These are phyloP conservation scores for Drosophila pruinosa DNA, from an alignment of 1,140 invertebrate species.

Conservation along the genomic window DNA sequence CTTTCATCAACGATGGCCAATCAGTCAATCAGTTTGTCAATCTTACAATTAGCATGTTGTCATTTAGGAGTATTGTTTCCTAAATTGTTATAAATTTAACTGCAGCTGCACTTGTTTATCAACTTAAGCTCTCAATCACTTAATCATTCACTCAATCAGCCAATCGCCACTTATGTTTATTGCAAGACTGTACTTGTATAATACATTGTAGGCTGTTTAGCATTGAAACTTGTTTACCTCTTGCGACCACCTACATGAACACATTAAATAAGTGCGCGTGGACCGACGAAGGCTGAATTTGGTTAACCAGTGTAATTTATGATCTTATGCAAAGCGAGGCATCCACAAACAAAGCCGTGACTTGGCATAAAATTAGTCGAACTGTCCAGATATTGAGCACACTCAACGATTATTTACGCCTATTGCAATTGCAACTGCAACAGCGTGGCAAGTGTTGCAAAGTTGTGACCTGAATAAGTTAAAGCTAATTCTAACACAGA, in stretches of 20 bases:
- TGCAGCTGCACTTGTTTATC: not conserved
- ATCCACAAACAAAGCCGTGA: slow-evolving; percentile 34
- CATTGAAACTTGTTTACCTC: not conserved
- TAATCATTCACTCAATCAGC: not conserved
- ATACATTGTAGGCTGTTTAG: not conserved
- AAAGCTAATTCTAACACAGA: not conserved
- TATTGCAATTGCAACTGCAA: not conserved
- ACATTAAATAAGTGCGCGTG: not conserved
- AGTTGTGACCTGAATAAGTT: not conserved
- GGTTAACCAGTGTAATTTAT: slow-evolving; percentile 54
- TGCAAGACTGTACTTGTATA: not conserved
- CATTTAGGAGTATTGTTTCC: too few species aligned
- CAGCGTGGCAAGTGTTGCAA: not conserved
- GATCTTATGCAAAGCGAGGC: slow-evolving; percentile 55
- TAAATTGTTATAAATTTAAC: too few species aligned
- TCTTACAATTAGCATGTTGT: too few species aligned
- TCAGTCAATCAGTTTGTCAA: too few species aligned
- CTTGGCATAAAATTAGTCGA: slow-evolving; percentile 38
- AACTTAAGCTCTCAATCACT: not conserved
- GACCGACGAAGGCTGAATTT: not conserved
- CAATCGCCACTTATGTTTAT: not conserved
- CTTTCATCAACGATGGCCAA: too few species aligned
- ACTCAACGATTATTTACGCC: slow-evolving; percentile 1
- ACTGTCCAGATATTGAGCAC: slow-evolving; percentile 32
- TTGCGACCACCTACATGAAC: not conserved